Evolutionary conservation across 1,140 invertebrate species (phyloP).

Genomic region (Orchestia grillus): DNA sequence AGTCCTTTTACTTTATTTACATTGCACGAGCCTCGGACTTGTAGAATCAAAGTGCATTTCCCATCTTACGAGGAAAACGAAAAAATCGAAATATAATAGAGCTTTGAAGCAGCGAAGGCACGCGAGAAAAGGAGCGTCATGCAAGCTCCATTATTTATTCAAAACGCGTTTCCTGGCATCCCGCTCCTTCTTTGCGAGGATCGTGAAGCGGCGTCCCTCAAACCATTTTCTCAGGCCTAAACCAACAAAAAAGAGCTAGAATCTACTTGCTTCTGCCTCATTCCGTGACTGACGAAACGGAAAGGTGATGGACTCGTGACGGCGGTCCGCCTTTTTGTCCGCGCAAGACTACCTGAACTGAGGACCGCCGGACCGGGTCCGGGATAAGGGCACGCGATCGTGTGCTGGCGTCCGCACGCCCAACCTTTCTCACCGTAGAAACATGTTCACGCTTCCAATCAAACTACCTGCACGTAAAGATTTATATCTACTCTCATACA

Average conservation of each 20-base stretch:
- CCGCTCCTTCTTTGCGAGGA: neutral
- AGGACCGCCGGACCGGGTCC: neutral
- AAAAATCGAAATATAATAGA: neutral
- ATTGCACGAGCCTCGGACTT: neutral
- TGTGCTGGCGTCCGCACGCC: neutral
- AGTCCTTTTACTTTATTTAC: neutral
- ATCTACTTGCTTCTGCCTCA: slow-evolving; percentile 47
- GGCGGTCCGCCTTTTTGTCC: slow-evolving; percentile 7
- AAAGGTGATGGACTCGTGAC: slow-evolving; percentile 53
- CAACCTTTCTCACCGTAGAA: slow-evolving; percentile 2
- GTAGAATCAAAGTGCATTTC: neutral
- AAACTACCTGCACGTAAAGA: slow-evolving; percentile 41
- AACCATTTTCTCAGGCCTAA: slow-evolving; percentile 55
- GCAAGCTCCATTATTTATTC: slow-evolving; percentile 47
- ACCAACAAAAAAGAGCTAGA: slow-evolving; percentile 49
- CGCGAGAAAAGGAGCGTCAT: slow-evolving; percentile 47
- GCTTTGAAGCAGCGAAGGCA: neutral
- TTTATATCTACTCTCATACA: slow-evolving; percentile 15
- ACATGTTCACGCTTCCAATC: slow-evolving; percentile 25
- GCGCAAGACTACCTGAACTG: slow-evolving; percentile 33
- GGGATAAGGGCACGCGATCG: slow-evolving; percentile 51
- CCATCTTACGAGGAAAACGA: neutral
- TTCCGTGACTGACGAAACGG: slow-evolving; percentile 51
- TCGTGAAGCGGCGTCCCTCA: slow-evolving; percentile 42
- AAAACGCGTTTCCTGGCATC: slow-evolving; percentile 47